Evolutionary conservation across 1,140 invertebrate species (phyloP), one percentile per base, ranked within the genome.

Genomic region (Mercenaria mercenaria): DNA sequence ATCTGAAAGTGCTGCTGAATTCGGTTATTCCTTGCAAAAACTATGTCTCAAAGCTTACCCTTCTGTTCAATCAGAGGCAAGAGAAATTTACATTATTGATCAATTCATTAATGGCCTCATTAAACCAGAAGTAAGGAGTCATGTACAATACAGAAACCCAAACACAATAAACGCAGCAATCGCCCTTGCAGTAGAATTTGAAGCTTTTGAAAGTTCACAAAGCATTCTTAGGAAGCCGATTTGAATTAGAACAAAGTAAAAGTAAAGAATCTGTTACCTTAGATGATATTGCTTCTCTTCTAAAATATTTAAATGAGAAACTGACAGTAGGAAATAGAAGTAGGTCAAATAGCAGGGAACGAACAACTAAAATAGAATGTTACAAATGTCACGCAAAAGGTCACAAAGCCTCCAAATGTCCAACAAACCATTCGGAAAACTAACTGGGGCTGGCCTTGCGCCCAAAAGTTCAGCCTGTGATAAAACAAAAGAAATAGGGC

Each of bases 11-110:
- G 74, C 74, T n/a, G 18, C 83, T 50, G 83, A 82, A 0, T 90
- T 59, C n/a, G 89, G 89, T 15, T 82, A 90, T 47, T 20, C 29
- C 20, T 47, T 90, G 47, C 77, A 87, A 81, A 76, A 80, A 29
- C 32, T 90, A 26, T 76, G 56, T 18, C 29, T 26, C 15, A 79
- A 80, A 61, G 83, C 83, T 0, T 91, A 77, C 39, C 86, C 90
- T 18, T 47, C 59, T n/a, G 74, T 80, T 15, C 86, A 64, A 15
- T 20, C 59, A n/a, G 80, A 67, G 18, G 37, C 59, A n/a, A 82
- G 80, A 23, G 59, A 82, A n/a, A n/a, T 82, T 18, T 82, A 82
- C 37, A 43, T 67, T n/a, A 82, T 82, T 18, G 80, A 82, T 29
- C 80, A 82, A 29, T 82, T 82, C 29, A 82, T 64, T 15, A 26